Percentiles rank a stretch among this genome's conserved stretches.
phyloP scores from a whole-genome alignment of 2,797 vertebrate genomes.

The Tapera naevia region DNA sequence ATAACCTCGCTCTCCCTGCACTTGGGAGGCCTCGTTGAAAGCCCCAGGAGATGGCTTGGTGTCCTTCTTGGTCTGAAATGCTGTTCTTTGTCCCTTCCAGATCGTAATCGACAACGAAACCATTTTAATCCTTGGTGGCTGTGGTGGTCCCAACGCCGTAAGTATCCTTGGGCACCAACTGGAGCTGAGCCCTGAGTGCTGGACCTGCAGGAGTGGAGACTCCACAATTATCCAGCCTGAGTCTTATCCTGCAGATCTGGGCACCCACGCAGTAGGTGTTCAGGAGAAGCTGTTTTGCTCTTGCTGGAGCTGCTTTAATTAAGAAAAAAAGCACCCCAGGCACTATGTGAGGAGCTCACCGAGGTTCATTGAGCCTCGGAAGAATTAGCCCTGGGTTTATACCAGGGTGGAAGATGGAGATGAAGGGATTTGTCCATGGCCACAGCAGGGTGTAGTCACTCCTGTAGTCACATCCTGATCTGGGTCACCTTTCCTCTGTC shows the following conservation, averaged over 20 bases:
- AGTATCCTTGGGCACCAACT: slow-evolving; percentile 55
- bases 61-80: accelerated
- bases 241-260: neutral
- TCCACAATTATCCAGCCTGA: accelerated
- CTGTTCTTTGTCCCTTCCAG: slow-evolving; percentile 68
- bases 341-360: neutral
- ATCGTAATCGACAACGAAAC: slow-evolving; percentile 93
- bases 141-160: slow-evolving; percentile 97
- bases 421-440: neutral
- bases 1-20: neutral
- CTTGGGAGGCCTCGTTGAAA: neutral
- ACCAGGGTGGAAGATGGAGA: neutral
- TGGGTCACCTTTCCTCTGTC: neutral
- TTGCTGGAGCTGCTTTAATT: neutral
- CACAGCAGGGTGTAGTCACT: neutral
- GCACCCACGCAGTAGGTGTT: neutral
- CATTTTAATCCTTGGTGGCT: slow-evolving; percentile 94
- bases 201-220: neutral
- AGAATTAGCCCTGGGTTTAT: neutral
- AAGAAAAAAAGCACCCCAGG: neutral
- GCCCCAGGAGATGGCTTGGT: accelerated
- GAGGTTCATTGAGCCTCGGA: neutral
- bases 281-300: neutral
- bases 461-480: neutral
- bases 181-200: neutral